Conservation (phyloP, 2,888 invertebrate species). For the Epinotia demarniana region DNA sequence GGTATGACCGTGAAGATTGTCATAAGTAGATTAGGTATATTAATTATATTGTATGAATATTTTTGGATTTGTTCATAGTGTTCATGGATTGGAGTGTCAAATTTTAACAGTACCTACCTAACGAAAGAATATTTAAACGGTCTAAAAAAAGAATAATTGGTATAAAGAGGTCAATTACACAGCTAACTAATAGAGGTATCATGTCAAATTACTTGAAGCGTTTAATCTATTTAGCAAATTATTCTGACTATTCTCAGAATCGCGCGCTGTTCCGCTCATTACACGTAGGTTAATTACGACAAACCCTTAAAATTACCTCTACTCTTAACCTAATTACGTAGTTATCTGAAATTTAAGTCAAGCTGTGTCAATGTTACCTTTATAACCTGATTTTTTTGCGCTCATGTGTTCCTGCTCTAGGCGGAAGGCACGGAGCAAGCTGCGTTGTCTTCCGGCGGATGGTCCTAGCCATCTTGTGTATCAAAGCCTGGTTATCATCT, state of each 20-base stretch:
- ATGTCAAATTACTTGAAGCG: not conserved
- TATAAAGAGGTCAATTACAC: not conserved
- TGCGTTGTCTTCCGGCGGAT: constrained; percentile 58
- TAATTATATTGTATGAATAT: not conserved
- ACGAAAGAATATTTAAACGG: not conserved
- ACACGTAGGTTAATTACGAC: not conserved
- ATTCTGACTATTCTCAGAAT: not conserved
- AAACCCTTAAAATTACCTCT: not conserved
- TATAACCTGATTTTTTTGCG: constrained; percentile 12
- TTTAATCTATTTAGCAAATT: constrained; percentile 13
- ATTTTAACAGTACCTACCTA: not conserved
- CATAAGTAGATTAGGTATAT: too few species aligned
- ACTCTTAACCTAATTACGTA: not conserved
- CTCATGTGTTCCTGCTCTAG: constrained; percentile 28
- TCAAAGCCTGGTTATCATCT: not conserved
- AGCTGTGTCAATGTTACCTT: not conserved
- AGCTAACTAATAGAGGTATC: not conserved
- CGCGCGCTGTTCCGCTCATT: constrained; percentile 17
- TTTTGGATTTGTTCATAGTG: not conserved
- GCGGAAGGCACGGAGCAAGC: constrained; percentile 71
- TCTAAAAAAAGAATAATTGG: not conserved
- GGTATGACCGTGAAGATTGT: too few species aligned
- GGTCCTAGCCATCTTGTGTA: constrained; percentile 31
- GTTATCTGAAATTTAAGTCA: not conserved
- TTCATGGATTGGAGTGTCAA: not conserved